Evolutionary conservation across 2,797 vertebrate genomes (phyloP).

Genomic region (Myiotriccus ornatus): DNA sequence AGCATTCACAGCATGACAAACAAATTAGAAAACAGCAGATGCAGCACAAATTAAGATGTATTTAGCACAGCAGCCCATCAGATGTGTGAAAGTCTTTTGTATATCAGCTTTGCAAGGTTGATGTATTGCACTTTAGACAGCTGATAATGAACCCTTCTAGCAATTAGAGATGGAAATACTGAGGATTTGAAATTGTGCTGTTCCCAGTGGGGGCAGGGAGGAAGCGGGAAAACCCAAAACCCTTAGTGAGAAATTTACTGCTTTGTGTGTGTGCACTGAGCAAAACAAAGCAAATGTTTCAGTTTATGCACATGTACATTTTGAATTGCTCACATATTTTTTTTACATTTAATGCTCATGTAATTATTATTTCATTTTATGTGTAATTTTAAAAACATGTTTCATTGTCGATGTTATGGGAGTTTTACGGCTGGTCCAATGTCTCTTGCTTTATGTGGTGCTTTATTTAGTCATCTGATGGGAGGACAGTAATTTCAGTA

Average conservation of each 20-base stretch:
- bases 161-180: slow-evolving; percentile 79
- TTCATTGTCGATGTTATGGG: slow-evolving; percentile 29
- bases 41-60: slow-evolving; percentile 86
- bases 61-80: slow-evolving; percentile 83
- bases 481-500: slow-evolving; percentile 64
- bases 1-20: slow-evolving; percentile 80
- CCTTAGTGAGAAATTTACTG: slow-evolving; percentile 31
- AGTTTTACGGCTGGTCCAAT: slow-evolving; percentile 35
- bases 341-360: not conserved
- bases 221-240: not conserved
- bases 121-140: slow-evolving; percentile 78
- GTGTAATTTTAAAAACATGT: slow-evolving; percentile 52
- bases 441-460: slow-evolving; percentile 45
- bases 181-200: slow-evolving; percentile 72
- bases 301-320: not conserved
- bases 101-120: slow-evolving; percentile 78
- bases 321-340: not conserved
- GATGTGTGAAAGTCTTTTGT: slow-evolving; percentile 82
- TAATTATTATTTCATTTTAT: slow-evolving; percentile 51
- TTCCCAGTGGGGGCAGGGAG: slow-evolving; percentile 50
- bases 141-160: slow-evolving; percentile 78
- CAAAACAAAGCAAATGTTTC: slow-evolving; percentile 44
- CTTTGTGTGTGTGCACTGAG: slow-evolving; percentile 28
- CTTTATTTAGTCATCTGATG: slow-evolving; percentile 67
- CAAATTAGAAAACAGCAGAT: slow-evolving; percentile 85